Evolutionary conservation across 2,797 vertebrate genomes (phyloP).

Genomic region (Petrocephalus schoutedeni): DNA sequence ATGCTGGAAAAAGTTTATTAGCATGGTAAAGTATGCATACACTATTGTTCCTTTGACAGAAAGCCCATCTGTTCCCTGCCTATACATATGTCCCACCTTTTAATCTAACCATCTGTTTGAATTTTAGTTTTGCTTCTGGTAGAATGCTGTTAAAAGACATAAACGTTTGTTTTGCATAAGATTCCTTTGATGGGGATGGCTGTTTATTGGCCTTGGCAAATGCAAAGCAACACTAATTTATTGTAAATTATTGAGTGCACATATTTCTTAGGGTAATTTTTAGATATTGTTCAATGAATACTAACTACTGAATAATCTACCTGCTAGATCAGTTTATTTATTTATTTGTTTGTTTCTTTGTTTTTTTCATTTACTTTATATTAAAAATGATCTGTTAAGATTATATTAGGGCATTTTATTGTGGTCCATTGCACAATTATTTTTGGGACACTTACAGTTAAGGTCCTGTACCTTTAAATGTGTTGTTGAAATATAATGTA

Average conservation of each 20-base stretch:
- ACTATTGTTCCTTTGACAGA: conserved; percentile 9
- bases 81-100: conserved; percentile 21
- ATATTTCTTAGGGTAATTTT: not conserved
- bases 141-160: not conserved
- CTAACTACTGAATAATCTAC: not conserved
- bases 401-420: not conserved
- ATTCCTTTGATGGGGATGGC: not conserved
- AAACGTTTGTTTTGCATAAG: not conserved
- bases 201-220: not conserved
- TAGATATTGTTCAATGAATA: not conserved
- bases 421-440: not conserved
- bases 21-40: conserved; percentile 9
- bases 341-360: not conserved
- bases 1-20: not conserved
- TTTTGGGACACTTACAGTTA: not conserved
- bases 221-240: not conserved
- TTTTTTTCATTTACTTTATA: not conserved
- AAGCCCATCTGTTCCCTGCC: not conserved
- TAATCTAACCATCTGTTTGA: conserved; percentile 20
- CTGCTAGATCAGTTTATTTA: not conserved
- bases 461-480: not conserved
- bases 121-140: not conserved
- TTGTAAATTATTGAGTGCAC: not conserved
- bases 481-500: not conserved
- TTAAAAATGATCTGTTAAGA: not conserved